Conservation (phyloP, 2,113 vertebrate species). For the Micromys minutus region DNA sequence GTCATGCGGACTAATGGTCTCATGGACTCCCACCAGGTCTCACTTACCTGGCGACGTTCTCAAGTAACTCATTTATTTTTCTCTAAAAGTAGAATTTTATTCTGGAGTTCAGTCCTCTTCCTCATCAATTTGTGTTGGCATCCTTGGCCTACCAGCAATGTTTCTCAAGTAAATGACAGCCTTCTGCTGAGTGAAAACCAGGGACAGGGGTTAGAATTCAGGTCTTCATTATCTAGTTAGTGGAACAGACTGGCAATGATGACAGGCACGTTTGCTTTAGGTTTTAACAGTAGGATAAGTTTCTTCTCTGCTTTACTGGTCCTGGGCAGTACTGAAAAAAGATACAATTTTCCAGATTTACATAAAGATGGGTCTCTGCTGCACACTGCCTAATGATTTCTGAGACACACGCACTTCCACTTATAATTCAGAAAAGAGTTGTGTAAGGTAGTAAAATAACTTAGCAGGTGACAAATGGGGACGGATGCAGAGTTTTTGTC, state of each 20-base stretch:
- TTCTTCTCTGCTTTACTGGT: not conserved
- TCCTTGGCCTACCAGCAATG: not conserved
- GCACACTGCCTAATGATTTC: not conserved
- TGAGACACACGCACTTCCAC: not conserved
- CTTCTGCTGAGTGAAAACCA: not conserved
- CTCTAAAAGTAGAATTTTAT: not conserved
- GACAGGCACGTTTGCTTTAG: not conserved
- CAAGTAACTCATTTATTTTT: not conserved
- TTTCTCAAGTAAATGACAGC: too few species aligned
- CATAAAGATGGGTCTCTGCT: not conserved
- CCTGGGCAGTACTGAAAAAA: rapidly evolving
- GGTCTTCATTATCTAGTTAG: not conserved
- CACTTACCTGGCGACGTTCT: not conserved
- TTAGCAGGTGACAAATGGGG: not conserved
- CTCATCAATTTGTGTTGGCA: not conserved
- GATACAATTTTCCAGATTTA: not conserved
- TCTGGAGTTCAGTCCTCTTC: not conserved
- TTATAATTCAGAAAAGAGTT: not conserved
- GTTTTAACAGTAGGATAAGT: not conserved
- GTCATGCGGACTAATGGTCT: not conserved
- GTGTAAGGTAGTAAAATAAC: not conserved
- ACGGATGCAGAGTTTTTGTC: not conserved
- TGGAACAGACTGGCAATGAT: not conserved
- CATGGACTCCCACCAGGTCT: too few species aligned
- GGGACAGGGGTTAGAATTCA: not conserved